A percentile compares a stretch with the other conserved stretches of the same genome.
These are phyloP conservation scores for Antitype chi DNA, from an alignment of 2,888 invertebrate genomes.

Conservation along the genomic window DNA sequence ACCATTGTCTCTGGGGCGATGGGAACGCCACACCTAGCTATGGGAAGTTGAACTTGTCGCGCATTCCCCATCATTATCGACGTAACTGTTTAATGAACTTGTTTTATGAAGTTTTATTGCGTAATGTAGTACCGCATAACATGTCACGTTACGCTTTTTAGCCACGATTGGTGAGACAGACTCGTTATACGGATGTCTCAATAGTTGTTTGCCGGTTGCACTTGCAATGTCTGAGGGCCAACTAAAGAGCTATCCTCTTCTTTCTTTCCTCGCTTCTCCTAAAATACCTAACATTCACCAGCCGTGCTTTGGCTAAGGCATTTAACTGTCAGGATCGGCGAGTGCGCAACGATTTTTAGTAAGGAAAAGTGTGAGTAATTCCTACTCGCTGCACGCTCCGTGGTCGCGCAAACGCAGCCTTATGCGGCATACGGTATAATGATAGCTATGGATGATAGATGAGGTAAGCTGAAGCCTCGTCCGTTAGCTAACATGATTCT, in stretches of 20 bases:
- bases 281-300: neutral
- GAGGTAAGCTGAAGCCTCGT: constrained; percentile 58
- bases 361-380: constrained; percentile 30
- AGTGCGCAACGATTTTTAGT: neutral
- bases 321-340: neutral
- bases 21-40: constrained; percentile 73
- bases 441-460: constrained; percentile 63
- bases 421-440: constrained; percentile 59
- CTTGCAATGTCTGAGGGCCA: constrained; percentile 4
- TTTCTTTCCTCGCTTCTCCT: neutral
- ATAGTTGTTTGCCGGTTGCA: constrained; percentile 27
- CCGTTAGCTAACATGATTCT: constrained; percentile 65
- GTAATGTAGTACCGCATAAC: constrained; percentile 43
- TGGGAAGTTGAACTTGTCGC: constrained; percentile 73
- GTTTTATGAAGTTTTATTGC: constrained; percentile 59
- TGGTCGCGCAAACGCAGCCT: constrained; percentile 35
- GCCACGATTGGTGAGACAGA: constrained; percentile 9
- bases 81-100: constrained; percentile 68
- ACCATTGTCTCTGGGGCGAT: constrained; percentile 75
- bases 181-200: constrained; percentile 13
- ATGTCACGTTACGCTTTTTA: constrained; percentile 41
- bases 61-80: constrained; percentile 65
- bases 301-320: neutral
- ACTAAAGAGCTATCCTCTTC: constrained; percentile 9
- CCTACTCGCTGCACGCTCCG: constrained; percentile 49